Percentiles rank a stretch among this genome's conserved stretches.
Conservation (phyloP, 1,140 invertebrate genomes). For the Notospermus geniculatus region DNA sequence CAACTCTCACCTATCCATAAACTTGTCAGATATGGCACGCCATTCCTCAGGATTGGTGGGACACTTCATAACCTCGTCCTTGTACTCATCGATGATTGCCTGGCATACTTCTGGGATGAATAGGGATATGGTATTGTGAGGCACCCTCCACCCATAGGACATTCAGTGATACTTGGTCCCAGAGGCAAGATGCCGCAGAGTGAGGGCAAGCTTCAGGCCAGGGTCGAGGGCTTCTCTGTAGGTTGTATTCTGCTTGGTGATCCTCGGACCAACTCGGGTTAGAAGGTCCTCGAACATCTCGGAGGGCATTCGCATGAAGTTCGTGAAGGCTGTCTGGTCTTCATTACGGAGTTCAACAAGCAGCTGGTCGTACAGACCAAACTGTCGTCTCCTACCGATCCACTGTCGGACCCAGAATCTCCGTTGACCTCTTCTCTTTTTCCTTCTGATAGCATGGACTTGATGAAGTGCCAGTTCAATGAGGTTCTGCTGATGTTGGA, state of each 20-base stretch:
- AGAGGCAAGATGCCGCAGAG: conserved; percentile 19
- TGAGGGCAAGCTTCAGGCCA: conserved; percentile 21
- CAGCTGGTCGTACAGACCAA: too few relatives aligned
- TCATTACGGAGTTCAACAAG: conserved; percentile 19
- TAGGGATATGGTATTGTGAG: conserved; percentile 20
- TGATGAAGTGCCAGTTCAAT: too few relatives aligned
- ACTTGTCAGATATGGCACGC: conserved; percentile 15
- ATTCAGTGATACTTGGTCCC: conserved; percentile 11
- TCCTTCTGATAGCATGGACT: too few relatives aligned
- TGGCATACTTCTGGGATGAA: conserved; percentile 19
- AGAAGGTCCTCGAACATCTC: conserved; percentile 23
- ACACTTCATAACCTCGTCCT: conserved; percentile 16
- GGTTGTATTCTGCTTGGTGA: conserved; percentile 18
- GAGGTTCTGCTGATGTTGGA: too few relatives aligned
- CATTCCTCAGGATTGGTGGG: conserved; percentile 20
- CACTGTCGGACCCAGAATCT: too few relatives aligned
- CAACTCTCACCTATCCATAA: too few relatives aligned
- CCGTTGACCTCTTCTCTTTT: too few relatives aligned
- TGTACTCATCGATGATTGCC: conserved; percentile 18
- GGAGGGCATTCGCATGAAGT: conserved; percentile 27
- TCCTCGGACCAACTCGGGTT: conserved; percentile 12
- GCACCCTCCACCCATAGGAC: conserved; percentile 19
- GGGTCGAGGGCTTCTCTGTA: conserved; percentile 17
- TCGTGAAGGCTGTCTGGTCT: conserved; percentile 19
- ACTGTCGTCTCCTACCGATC: too few relatives aligned